Base-by-base conservation (phyloP, 2,888 invertebrate genomes). In the Cosmia pyralina region DNA sequence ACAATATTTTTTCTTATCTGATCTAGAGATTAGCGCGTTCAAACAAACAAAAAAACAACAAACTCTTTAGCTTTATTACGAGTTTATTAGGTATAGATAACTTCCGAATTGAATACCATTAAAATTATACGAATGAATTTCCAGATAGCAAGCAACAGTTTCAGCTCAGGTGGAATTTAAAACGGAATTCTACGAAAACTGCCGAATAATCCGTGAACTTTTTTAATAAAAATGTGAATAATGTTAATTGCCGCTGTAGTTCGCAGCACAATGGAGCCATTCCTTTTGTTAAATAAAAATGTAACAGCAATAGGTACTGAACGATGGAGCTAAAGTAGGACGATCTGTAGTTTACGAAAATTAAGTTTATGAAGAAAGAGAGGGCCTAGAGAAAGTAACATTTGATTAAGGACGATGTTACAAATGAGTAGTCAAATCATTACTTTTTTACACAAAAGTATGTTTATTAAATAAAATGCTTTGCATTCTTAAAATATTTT, bases 181-280 rank as follows among this genome's bases (percentile, higher is more conserved):
- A 53, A 19, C 19, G 52, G 15, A 13, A 22, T 58, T 52, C 15
- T 22, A 22, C 50, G 46, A 58, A 79, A 63, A 63, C 28, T 73
- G 41, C 34, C 19, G 11, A 46, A 22, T 41, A 34, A 11, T 28
- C 38, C 34, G 4, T 10, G 15, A 74, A 58, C 19, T 58, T 79
- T 62, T 46, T 34, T 22, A 62, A 22, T 53, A 63, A 63, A 46
- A 76, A 28, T 63, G 38, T 57, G 73, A 28, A 41, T 76, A 41
- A 73, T 63, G 73, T 79, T 63, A 63, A 63, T 22, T 52, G n/a
- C 53, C 15, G 34, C 57, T 52, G 46, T 48, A 53, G 41, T 52
- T 80, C 3, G 57, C 19, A n/a, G 22, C 15, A 64, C 58, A 80
- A 59, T 57, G 50, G 22, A 52, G 38, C 8, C 38, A 4, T 48